These are phyloP conservation scores for Petrocephalus microphthalmus DNA, from an alignment of 2,113 vertebrate genomes.

Conservation along the genomic window DNA sequence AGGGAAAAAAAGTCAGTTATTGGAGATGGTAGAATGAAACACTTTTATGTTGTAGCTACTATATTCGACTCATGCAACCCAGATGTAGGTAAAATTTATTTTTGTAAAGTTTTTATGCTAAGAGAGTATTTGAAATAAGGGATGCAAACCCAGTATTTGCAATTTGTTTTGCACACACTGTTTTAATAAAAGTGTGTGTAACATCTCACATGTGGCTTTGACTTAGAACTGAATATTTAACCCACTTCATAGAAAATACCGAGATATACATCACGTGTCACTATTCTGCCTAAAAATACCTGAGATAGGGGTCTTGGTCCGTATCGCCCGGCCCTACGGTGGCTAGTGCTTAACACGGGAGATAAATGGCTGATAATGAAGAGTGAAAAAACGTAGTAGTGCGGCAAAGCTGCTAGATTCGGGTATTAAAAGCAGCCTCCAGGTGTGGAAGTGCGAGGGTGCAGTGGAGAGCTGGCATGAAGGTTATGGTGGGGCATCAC, in stretches of 20 bases:
- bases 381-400: conserved; percentile 28
- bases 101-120: not conserved
- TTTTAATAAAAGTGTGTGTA: not conserved
- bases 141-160: not conserved
- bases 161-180: not conserved
- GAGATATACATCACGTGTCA: not conserved
- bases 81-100: not conserved
- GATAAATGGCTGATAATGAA: conserved; percentile 49
- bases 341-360: conserved; percentile 25
- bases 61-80: not conserved
- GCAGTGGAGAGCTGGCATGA: not conserved
- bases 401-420: not conserved
- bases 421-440: conserved; percentile 42
- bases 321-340: not conserved
- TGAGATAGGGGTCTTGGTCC: not conserved
- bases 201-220: not conserved
- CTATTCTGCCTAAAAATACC: not conserved
- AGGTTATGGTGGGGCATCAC: not conserved
- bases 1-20: not conserved
- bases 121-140: not conserved
- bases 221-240: not conserved
- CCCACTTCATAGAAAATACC: not conserved
- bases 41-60: not conserved
- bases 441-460: conserved; percentile 30
- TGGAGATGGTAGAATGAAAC: not conserved